These are phyloP conservation scores for Gobionotothen gibberifrons DNA, from an alignment of 2,797 vertebrate species.

Conservation along the genomic window DNA sequence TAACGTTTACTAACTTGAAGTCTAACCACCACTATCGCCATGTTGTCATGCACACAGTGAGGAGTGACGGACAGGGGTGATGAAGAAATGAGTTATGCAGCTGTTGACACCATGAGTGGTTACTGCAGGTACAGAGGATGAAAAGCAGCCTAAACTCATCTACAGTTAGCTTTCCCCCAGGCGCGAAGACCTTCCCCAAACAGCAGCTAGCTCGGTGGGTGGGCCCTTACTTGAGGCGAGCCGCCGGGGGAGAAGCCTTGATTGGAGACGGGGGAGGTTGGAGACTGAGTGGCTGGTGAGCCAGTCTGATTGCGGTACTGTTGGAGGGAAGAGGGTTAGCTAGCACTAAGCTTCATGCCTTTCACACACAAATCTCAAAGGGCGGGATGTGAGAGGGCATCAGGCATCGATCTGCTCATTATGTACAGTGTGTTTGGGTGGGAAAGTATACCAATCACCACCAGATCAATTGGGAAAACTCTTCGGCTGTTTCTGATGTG, in stretches of 20 bases:
- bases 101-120: constrained; percentile 68
- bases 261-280: constrained; percentile 99
- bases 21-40: constrained; percentile 13
- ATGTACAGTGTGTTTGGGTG: neutral
- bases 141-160: constrained; percentile 77
- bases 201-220: constrained; percentile 78
- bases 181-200: constrained; percentile 73
- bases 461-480: neutral
- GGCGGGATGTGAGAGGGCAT: constrained; percentile 31
- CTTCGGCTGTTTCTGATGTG: neutral
- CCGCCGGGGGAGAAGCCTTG: constrained; percentile 99
- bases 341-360: constrained; percentile 82
- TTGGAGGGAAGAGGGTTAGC: constrained; percentile 92
- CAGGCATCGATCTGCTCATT: constrained; percentile 16
- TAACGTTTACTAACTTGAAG: neutral
- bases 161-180: constrained; percentile 67
- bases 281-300: constrained; percentile 99
- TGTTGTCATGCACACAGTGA: constrained; percentile 71
- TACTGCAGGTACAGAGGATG: constrained; percentile 70
- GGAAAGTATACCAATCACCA: constrained; percentile 14
- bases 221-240: constrained; percentile 98
- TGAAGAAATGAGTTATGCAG: constrained; percentile 66
- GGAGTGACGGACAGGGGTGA: constrained; percentile 58
- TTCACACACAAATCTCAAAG: constrained; percentile 75
- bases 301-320: constrained; percentile 99